Evolutionary conservation across 1,140 invertebrate genomes (phyloP).

Genomic region (Calliphora vicina): DNA sequence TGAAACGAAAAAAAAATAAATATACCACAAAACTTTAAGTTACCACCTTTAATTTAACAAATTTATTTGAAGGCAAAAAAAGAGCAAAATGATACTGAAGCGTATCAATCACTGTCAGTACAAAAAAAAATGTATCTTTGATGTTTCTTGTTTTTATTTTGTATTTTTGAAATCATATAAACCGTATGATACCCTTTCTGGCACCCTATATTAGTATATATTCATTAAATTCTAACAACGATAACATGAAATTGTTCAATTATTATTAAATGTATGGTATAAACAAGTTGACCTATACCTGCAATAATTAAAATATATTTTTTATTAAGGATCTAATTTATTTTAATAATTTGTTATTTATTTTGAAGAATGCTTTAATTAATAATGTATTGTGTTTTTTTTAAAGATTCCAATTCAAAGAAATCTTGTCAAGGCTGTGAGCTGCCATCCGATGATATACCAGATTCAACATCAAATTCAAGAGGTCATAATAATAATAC

Average conservation of each 20-base stretch:
- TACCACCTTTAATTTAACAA: constrained; percentile 21
- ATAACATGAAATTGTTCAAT: too few relatives aligned
- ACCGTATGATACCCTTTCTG: constrained; percentile 3
- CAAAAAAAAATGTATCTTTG: neutral
- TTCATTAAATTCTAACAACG: too few relatives aligned
- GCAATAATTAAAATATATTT: too few relatives aligned
- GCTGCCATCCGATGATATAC: constrained; percentile 76
- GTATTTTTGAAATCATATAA: neutral
- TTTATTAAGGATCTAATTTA: neutral
- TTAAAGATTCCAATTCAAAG: constrained; percentile 67
- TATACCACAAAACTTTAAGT: constrained; percentile 23
- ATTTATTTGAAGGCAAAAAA: constrained; percentile 8
- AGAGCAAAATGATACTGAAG: constrained; percentile 12
- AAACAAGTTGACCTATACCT: too few relatives aligned
- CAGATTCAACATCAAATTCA: constrained; percentile 72
- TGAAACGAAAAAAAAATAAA: constrained; percentile 41
- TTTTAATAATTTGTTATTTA: neutral
- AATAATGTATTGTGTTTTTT: neutral
- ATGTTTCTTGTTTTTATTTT: constrained; percentile 18
- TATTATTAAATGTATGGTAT: too few relatives aligned
- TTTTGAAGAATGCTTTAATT: neutral
- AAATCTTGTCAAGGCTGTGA: constrained; percentile 92
- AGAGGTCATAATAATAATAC: constrained; percentile 80
- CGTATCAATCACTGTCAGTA: constrained; percentile 41
- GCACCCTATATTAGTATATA: too few relatives aligned